A percentile compares a stretch with the other conserved stretches of the same genome.
Evolutionary conservation across 2,113 vertebrate species (phyloP).

Genomic region (Trogon surrucura): DNA sequence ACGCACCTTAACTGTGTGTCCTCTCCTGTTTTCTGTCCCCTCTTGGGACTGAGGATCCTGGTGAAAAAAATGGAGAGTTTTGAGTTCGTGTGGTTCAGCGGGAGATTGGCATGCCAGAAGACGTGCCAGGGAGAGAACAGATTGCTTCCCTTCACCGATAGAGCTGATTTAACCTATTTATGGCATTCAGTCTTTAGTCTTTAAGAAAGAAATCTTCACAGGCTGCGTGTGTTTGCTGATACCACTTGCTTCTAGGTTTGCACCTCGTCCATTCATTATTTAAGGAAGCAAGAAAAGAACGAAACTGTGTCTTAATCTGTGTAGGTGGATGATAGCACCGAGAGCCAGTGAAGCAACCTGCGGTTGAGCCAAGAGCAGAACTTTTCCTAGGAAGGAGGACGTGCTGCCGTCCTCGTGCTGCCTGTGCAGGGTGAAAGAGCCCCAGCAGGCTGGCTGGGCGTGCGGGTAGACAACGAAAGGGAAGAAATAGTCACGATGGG

Average conservation of each 20-base stretch:
- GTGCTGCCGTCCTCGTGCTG: not conserved
- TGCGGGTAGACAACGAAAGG: not conserved
- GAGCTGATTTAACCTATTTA: not conserved
- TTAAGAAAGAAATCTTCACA: not conserved
- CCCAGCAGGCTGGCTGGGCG: not conserved
- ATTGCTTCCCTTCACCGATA: not conserved
- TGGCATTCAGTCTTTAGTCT: not conserved
- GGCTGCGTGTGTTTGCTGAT: not conserved
- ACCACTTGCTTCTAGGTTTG: not conserved
- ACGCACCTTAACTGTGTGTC: not conserved
- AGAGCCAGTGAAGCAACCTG: not conserved
- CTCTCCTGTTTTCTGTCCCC: not conserved
- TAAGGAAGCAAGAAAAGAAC: not conserved
- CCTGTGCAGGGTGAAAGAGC: not conserved
- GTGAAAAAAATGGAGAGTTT: not conserved
- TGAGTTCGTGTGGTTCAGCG: not conserved
- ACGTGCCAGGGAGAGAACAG: not conserved
- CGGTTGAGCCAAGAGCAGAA: fast-evolving
- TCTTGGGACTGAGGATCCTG: not conserved
- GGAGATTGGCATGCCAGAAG: not conserved
- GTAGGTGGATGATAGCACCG: not conserved
- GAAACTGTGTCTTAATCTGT: not conserved
- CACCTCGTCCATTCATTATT: not conserved
- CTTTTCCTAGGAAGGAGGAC: not conserved
- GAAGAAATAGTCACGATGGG: not conserved